Percentiles rank a stretch among this genome's conserved stretches.
Evolutionary conservation across 1,140 invertebrate genomes (phyloP).

Genomic region (Zelostemma sp.): DNA sequence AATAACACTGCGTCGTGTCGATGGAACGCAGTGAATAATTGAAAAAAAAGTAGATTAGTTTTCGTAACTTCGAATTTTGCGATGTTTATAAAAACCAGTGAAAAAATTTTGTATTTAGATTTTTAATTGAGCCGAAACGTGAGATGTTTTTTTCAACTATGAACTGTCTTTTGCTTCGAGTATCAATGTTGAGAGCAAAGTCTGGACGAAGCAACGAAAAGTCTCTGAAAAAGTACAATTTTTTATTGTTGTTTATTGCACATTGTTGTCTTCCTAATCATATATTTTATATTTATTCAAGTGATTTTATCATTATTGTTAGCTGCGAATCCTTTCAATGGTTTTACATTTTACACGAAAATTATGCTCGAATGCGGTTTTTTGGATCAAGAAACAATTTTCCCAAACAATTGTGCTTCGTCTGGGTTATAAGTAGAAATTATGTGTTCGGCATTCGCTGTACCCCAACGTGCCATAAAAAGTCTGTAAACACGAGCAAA

Average conservation of each 20-base stretch:
- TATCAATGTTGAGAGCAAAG: neutral
- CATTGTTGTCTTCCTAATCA: neutral
- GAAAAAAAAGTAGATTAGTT: neutral
- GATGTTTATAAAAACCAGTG: neutral
- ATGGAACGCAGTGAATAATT: neutral
- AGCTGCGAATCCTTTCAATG: neutral
- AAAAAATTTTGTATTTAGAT: no score
- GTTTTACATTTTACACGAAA: neutral
- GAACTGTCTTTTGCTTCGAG: neutral
- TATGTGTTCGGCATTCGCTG: neutral
- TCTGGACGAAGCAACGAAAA: conserved; percentile 1
- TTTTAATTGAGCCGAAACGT: neutral
- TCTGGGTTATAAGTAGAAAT: neutral
- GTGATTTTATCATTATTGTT: neutral
- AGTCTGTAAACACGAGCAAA: conserved; percentile 6
- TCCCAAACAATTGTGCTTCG: neutral
- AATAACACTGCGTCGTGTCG: neutral
- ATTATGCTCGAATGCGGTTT: neutral
- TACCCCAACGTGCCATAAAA: conserved; percentile 46
- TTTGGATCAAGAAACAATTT: neutral
- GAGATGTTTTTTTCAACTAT: neutral
- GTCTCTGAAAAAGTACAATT: neutral
- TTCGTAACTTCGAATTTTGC: neutral
- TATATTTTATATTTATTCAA: neutral
- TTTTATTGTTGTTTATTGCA: conserved; percentile 2